Conservation (phyloP, 2,888 invertebrate genomes). For the Drosophila subquinaria region DNA sequence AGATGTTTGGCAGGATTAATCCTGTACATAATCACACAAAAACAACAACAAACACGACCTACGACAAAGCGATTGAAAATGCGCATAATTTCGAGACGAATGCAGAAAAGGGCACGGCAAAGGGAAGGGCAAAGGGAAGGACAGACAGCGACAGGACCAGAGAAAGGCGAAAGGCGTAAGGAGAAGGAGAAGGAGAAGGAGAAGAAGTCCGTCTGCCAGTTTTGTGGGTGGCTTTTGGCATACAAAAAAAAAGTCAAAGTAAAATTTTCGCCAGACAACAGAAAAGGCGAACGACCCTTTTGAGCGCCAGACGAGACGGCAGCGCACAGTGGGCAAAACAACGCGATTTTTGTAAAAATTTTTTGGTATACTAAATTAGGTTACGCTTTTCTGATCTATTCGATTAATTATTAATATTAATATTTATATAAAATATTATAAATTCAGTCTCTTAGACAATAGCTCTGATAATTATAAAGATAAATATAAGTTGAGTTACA, state of each 20-base stretch:
- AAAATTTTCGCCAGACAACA: conserved; percentile 77
- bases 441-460: no score
- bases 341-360: neutral
- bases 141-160: neutral
- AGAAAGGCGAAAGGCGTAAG: neutral
- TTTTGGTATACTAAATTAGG: no score
- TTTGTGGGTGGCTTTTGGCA: conserved; percentile 20
- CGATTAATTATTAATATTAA: no score
- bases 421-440: no score
- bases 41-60: conserved; percentile 80
- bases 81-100: conserved; percentile 73
- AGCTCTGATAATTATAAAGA: no score
- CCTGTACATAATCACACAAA: conserved; percentile 69
- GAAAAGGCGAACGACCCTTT: conserved; percentile 83
- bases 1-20: conserved; percentile 41
- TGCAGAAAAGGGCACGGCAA: neutral
- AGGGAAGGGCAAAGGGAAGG: neutral
- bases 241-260: conserved; percentile 69
- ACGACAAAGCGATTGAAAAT: conserved; percentile 80
- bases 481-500: no score
- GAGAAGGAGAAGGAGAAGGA: conserved; percentile 16
- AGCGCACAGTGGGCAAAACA: conserved; percentile 16
- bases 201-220: conserved; percentile 3
- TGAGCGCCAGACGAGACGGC: conserved; percentile 76
- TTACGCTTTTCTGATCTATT: no score